These are phyloP conservation scores for Gadus chalcogrammus DNA, from an alignment of 2,113 vertebrate genomes.

Conservation along the genomic window DNA sequence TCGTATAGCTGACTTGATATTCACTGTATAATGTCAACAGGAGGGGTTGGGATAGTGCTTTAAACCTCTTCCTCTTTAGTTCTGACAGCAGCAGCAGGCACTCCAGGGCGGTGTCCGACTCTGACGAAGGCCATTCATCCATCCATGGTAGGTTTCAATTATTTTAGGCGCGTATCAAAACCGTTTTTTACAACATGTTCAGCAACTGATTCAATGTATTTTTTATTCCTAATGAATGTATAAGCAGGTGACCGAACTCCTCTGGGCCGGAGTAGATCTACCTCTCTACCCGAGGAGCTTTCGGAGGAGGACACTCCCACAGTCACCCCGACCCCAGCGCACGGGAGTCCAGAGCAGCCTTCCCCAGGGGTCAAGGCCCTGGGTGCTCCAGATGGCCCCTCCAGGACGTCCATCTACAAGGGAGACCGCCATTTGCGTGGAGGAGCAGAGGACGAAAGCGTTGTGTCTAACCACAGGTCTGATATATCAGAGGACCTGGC, in stretches of 20 bases:
- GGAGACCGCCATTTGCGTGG: slow-evolving; percentile 26
- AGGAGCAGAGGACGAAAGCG: slow-evolving; percentile 38
- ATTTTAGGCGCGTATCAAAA: neutral
- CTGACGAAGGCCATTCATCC: slow-evolving; percentile 68
- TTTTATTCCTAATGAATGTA: neutral
- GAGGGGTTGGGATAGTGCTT: neutral
- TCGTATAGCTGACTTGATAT: neutral
- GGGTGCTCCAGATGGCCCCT: slow-evolving; percentile 39
- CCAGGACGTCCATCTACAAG: slow-evolving; percentile 43
- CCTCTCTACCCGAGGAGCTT: slow-evolving; percentile 58
- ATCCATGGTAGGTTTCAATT: slow-evolving; percentile 67
- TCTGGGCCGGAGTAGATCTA: slow-evolving; percentile 49
- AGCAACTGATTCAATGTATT: no score
- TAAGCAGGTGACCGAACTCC: slow-evolving; percentile 42
- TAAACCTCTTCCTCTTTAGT: slow-evolving; percentile 54
- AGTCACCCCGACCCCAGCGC: slow-evolving; percentile 56
- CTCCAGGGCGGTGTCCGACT: slow-evolving; percentile 72
- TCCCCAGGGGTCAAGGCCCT: slow-evolving; percentile 57
- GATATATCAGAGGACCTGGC: slow-evolving; percentile 76
- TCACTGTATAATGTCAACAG: neutral
- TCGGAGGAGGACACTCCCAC: slow-evolving; percentile 65
- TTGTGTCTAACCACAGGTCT: slow-evolving; percentile 57
- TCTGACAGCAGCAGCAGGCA: slow-evolving; percentile 73
- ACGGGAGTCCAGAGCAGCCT: slow-evolving; percentile 56
- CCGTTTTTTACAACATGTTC: neutral